Evolutionary conservation across 2,888 invertebrate genomes (phyloP), one percentile per base, ranked within the genome.

Genomic region (Pachydiplax longipennis): DNA sequence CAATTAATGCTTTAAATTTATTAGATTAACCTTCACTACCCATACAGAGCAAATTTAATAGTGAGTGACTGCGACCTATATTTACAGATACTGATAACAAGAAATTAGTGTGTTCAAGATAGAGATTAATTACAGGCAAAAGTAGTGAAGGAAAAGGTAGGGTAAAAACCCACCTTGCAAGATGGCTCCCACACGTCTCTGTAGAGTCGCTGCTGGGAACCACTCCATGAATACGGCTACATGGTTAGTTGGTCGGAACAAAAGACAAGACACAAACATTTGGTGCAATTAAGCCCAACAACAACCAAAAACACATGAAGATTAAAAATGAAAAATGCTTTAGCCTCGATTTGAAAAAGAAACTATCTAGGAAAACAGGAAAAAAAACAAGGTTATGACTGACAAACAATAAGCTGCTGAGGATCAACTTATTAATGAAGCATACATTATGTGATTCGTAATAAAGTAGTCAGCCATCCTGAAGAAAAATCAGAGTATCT

Each of bases 221-320:
- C 97, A 93, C 97, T 97, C 96, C 97, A 97, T 91, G 97, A 97
- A 93, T 96, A 96, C 92, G 97, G 97, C 96, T 97, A 95, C 90
- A 87, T 90, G 87, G 87, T 87, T 87, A 87, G 87, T 83, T 58
- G 58, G 92, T 91, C 91, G 91, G 73, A 91, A 91, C 83, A 91
- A 92, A 92, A 91, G 90, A 91, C 83, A 40, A 83, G 80, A 91
- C 91, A 92, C 90, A 91, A 90, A 91, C 73, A 91, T 48, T 90
- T 87, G 61, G 87, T 87, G 81, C 91, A 91, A 91, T 65, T 91
- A 80, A 91, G 91, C 91, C 73, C 90, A 91, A 91, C 44, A 65
- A 90, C 82, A 90, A 91, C 80, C 73, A 35, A 87, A 87, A 87
- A 87, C 87, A 90, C 44, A 80, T 53, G 65, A 82, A 81, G 80